Conservation (phyloP, 1,140 invertebrate species). For the Trichogramma pretiosum region DNA sequence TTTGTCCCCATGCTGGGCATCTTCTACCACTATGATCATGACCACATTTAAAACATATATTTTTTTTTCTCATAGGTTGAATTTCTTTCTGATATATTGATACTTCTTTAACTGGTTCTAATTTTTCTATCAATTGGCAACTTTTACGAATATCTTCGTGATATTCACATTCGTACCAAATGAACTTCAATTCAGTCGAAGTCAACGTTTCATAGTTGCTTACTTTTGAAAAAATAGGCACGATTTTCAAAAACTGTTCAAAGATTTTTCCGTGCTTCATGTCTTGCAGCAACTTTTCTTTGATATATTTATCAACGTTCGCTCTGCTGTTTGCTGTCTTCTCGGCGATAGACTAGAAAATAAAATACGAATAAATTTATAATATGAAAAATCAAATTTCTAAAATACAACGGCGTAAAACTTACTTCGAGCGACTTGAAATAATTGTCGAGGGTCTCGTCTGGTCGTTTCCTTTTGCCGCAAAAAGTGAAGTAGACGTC, state of each 20-base stretch:
- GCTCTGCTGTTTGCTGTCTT: conserved; percentile 10
- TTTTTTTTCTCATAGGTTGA: not conserved
- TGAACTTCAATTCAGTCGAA: conserved; percentile 7
- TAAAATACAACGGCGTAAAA: not conserved
- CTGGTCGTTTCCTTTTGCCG: conserved; percentile 3
- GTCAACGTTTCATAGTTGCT: conserved; percentile 6
- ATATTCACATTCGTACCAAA: conserved; percentile 10
- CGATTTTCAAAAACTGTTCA: not conserved
- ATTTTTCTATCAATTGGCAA: too few relatives aligned
- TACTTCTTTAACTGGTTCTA: not conserved
- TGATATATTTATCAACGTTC: conserved; percentile 11
- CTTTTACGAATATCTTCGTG: not conserved
- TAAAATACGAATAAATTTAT: not conserved
- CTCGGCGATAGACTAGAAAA: conserved; percentile 7
- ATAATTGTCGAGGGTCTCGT: conserved; percentile 11
- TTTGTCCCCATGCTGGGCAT: conserved; percentile 11
- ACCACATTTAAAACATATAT: conserved; percentile 5
- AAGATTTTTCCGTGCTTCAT: conserved; percentile 9
- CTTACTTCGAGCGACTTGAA: conserved; percentile 12
- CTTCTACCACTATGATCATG: not conserved
- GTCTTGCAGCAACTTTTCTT: conserved; percentile 18
- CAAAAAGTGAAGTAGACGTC: conserved; percentile 18
- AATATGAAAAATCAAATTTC: not conserved
- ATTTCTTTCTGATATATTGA: not conserved
- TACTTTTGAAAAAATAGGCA: conserved; percentile 3